Base-by-base conservation (phyloP, 2,113 vertebrate genomes). In the Hypocryptadius cinnamomeus region DNA sequence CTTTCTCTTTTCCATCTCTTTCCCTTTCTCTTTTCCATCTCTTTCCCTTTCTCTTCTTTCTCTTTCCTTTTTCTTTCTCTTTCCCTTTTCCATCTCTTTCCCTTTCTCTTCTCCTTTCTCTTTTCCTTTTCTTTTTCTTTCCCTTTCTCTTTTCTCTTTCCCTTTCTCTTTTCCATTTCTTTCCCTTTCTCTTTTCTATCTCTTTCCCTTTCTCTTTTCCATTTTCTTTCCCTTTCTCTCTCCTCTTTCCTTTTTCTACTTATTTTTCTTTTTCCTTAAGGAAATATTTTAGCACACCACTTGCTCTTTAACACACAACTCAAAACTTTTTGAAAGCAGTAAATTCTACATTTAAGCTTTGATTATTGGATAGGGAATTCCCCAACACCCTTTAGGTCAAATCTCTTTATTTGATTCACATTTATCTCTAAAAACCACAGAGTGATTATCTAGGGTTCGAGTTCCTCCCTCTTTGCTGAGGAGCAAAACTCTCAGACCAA, bases 41-140 rank as follows among this genome's bases (percentile, higher is more conserved):
- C 31, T 28, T 56, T 48, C 23, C 13, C 47, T 24, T 48, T 27
- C 7, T 8, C 12, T 16, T 61, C 47, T 24, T 48, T 27, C 7
- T 8, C 12, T 16, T 61, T 33, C 2, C 12, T 7, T 2, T 50
- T 23, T 13, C 9, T 2, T 50, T n/a, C 33, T 2, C 22, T 21
- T 44, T 45, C 24, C 2, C 33, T n/a, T 56, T 72, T 40, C 40
- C 12, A 40, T 40, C 30, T 20, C 69, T 47, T 73, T 54, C 1
- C 31, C 7, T 8, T 31, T 3, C 33, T 1, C 37, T 28, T 44
- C 30, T 8, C 8, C 23, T 13, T 17, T 40, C 18, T 15, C 16
- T 54, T 28, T 56, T 3, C 4, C 33, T 19, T 15, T 4, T 25
- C 8, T 1, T 47, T 47, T 3, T 5, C 21, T 45, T 40, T 40